phyloP scores from a whole-genome alignment of 2,888 invertebrate genomes.

The Leucoptera coffeella region DNA sequence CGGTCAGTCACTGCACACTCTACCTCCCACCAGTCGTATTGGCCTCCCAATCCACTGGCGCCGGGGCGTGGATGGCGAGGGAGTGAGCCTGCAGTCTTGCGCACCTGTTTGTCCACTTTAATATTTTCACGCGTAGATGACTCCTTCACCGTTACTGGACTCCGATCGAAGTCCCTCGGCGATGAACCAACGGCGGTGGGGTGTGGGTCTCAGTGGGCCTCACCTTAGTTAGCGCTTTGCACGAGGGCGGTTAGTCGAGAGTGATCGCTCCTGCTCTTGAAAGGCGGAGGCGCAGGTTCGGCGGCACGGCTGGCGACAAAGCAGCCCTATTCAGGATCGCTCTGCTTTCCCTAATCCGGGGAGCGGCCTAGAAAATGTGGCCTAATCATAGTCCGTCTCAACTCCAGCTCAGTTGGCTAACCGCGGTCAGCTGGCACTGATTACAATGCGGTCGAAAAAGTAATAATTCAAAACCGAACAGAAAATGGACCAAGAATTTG shows the following conservation, averaged over 20 bases:
- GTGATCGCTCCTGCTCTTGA: too few species aligned
- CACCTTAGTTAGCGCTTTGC: conserved; percentile 8
- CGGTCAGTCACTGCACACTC: too few species aligned
- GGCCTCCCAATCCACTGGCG: too few species aligned
- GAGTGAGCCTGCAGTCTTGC: too few species aligned
- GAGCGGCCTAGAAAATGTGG: too few species aligned
- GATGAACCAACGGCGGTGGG: conserved; percentile 7
- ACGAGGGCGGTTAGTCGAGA: conserved; percentile 9
- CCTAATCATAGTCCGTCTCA: too few species aligned
- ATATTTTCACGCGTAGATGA: conserved; percentile 8
- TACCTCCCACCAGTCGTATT: too few species aligned
- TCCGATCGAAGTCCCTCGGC: too few species aligned
- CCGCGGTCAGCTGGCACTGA: conserved; percentile 5
- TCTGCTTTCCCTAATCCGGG: too few species aligned
- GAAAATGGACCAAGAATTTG: background rate
- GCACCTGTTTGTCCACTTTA: conserved; percentile 6
- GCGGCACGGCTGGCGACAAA: too few species aligned
- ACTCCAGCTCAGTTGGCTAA: conserved; percentile 4
- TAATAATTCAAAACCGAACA: background rate
- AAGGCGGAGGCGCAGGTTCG: conserved; percentile 7
- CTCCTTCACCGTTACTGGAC: conserved; percentile 2
- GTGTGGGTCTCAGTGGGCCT: conserved; percentile 5
- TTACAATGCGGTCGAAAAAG: conserved; percentile 5
- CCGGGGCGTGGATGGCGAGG: too few species aligned
- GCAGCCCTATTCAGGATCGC: too few species aligned